Conservation (phyloP, 2,113 vertebrate genomes). For the Gulo gulo region DNA sequence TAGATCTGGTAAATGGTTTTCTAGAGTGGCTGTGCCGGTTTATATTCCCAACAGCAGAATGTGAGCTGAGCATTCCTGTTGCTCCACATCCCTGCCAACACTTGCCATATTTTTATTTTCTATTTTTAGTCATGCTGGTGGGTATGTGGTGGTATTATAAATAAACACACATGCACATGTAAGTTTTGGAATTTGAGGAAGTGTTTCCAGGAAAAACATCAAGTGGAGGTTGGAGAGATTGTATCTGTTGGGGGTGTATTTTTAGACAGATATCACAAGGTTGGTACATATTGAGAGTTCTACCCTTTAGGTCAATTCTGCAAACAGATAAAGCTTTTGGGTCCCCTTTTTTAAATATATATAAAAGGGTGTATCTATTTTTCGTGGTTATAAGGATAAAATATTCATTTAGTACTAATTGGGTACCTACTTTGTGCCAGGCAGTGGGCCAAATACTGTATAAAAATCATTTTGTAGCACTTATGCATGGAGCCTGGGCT, state of each 20-base stretch:
- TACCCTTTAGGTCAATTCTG: neutral
- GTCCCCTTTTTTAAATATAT: neutral
- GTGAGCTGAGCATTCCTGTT: neutral
- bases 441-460: neutral
- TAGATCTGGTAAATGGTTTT: neutral
- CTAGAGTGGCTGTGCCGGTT: neutral
- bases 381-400: neutral
- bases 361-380: neutral
- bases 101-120: neutral
- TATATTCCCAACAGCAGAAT: neutral
- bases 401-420: neutral
- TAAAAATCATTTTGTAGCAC: neutral
- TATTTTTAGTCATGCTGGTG: neutral
- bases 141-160: neutral
- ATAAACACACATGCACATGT: neutral
- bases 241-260: neutral
- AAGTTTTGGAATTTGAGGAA: neutral
- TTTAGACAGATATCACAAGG: neutral
- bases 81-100: neutral
- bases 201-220: neutral
- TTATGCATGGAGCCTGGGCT: constrained; percentile 82
- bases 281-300: neutral
- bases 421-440: neutral
- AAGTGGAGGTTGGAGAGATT: neutral
- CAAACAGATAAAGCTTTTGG: neutral